A percentile compares a stretch with the other conserved stretches of the same genome.
Evolutionary conservation across 2,888 invertebrate genomes (phyloP).

Genomic region (Liopterus haemorrhoidalis): DNA sequence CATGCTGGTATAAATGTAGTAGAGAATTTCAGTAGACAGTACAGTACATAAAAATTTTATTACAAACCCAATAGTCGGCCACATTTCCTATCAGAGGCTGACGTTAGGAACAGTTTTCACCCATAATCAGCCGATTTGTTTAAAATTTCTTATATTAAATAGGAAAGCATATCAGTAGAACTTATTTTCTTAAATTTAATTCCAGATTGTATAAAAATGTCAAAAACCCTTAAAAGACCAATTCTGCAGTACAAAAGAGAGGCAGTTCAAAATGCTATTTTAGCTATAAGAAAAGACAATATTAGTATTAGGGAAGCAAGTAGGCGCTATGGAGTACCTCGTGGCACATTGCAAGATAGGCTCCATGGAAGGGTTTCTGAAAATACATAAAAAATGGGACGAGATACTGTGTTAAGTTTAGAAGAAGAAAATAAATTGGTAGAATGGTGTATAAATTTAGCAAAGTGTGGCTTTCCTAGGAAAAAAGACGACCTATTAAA

Average conservation of each 20-base stretch:
- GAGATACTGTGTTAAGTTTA: constrained; percentile 6
- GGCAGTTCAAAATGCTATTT: constrained; percentile 14
- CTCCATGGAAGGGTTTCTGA: constrained; percentile 16
- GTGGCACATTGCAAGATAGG: constrained; percentile 18
- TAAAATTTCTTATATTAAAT: no score
- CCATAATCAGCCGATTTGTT: no score
- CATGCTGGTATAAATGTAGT: no score
- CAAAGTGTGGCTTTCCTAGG: constrained; percentile 19
- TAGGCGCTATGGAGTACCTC: no score
- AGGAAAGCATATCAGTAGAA: no score
- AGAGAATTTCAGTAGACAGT: no score
- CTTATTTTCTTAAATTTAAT: no score
- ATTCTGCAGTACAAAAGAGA: constrained; percentile 15
- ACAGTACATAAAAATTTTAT: no score
- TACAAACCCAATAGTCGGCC: no score
- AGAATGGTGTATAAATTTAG: constrained; percentile 19
- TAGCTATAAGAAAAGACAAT: constrained; percentile 12
- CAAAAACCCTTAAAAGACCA: constrained; percentile 8
- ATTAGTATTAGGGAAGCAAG: constrained; percentile 16
- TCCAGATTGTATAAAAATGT: no score
- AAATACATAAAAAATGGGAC: constrained; percentile 15
- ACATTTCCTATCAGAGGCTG: no score
- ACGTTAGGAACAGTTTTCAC: no score
- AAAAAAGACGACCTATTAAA: constrained; percentile 17
- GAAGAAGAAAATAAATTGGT: constrained; percentile 16